A percentile compares a stretch with the other conserved stretches of the same genome.
phyloP scores from a whole-genome alignment of 2,797 vertebrate species.

The Phrynocephalus guinanensis region DNA sequence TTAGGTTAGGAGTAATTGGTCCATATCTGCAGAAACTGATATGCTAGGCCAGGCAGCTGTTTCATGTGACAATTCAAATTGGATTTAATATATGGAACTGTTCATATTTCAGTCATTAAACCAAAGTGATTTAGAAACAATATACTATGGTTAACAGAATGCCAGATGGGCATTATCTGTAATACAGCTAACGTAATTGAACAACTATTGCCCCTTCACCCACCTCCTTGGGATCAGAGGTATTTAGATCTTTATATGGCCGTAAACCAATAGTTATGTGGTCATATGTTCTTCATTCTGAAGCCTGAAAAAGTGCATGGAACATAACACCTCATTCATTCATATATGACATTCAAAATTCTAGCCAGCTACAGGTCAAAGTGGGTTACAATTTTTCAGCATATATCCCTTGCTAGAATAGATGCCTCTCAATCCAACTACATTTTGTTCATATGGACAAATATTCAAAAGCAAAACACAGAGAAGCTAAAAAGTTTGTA shows the following conservation, averaged over 20 bases:
- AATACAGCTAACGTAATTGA: slow-evolving; percentile 18
- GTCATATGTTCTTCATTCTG: slow-evolving; percentile 9
- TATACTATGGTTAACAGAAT: slow-evolving; percentile 4
- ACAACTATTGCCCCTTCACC: slow-evolving; percentile 2
- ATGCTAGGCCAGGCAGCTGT: slow-evolving; percentile 18
- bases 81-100: slow-evolving; percentile 44
- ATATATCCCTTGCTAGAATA: not conserved
- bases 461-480: not conserved
- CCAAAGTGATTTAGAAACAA: slow-evolving; percentile 10
- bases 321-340: not conserved
- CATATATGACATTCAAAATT: not conserved
- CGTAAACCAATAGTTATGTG: slow-evolving; percentile 23
- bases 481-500: not conserved
- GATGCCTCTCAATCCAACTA: not conserved
- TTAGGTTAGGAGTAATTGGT: slow-evolving; percentile 40
- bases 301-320: not conserved
- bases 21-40: slow-evolving; percentile 40
- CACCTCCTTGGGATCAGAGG: slow-evolving; percentile 12
- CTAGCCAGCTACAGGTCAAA: not conserved
- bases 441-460: not conserved
- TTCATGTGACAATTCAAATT: slow-evolving; percentile 46
- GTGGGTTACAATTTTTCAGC: not conserved
- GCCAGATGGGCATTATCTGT: slow-evolving; percentile 27
- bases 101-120: slow-evolving; percentile 31
- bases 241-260: slow-evolving; percentile 29